Conservation (phyloP, 2,888 invertebrate species). For the Trissoscelio sp. region DNA sequence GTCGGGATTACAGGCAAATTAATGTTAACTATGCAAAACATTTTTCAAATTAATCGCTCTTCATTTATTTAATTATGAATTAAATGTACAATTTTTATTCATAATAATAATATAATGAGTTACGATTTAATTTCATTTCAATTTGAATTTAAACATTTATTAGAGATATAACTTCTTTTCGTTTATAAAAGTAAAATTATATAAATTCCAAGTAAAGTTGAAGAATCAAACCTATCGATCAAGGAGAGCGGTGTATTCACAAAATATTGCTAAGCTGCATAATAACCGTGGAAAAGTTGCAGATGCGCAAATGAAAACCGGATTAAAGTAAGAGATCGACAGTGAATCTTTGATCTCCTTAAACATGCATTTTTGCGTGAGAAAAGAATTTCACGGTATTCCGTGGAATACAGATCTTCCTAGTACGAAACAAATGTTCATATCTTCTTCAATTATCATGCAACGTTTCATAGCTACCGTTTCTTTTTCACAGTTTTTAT, state of each 20-base stretch:
- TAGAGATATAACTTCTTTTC: neutral
- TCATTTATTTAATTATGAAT: neutral
- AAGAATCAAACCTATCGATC: neutral
- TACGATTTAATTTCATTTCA: too few species aligned
- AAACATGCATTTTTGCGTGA: constrained; percentile 49
- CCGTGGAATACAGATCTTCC: constrained; percentile 33
- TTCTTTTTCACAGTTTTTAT: constrained; percentile 21
- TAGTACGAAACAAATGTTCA: constrained; percentile 32
- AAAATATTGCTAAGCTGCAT: constrained; percentile 10
- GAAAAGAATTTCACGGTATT: constrained; percentile 34
- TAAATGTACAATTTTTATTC: too few species aligned
- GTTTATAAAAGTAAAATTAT: neutral
- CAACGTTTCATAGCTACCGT: constrained; percentile 13
- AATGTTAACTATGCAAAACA: neutral
- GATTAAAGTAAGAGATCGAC: constrained; percentile 44
- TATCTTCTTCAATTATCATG: constrained; percentile 25
- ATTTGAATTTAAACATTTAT: neutral
- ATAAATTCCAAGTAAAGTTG: neutral
- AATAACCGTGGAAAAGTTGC: constrained; percentile 42
- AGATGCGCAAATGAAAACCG: constrained; percentile 44
- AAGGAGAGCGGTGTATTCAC: neutral
- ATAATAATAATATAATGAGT: too few species aligned
- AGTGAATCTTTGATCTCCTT: constrained; percentile 53
- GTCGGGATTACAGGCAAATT: constrained; percentile 5
- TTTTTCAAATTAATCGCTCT: neutral